These are phyloP conservation scores for Sinonovacula constricta DNA, from an alignment of 1,140 invertebrate genomes.

Conservation along the genomic window DNA sequence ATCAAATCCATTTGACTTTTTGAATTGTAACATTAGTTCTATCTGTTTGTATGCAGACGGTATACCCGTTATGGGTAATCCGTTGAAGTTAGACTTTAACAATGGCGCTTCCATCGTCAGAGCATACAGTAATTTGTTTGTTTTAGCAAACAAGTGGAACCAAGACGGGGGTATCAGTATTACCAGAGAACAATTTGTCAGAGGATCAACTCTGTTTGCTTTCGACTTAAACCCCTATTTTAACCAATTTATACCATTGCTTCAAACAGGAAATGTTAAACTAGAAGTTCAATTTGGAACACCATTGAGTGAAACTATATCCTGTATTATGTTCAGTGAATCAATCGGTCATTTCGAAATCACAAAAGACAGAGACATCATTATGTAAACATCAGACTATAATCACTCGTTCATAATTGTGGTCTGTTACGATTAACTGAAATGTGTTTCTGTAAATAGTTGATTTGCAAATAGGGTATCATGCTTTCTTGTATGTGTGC, in stretches of 20 bases:
- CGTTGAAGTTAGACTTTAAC: slow-evolving; percentile 20
- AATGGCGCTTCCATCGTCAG: slow-evolving; percentile 1
- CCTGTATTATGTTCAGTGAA: slow-evolving; percentile 27
- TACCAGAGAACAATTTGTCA: no score
- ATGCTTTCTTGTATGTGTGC: no score
- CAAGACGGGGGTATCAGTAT: not conserved
- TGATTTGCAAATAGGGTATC: no score
- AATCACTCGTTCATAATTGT: not conserved
- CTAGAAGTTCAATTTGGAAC: slow-evolving; percentile 3
- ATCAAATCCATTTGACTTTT: slow-evolving; percentile 18
- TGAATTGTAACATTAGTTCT: slow-evolving; percentile 14
- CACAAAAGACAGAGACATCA: no score
- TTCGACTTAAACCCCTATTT: slow-evolving; percentile 32
- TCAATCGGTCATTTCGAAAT: not conserved
- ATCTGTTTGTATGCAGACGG: slow-evolving; percentile 32
- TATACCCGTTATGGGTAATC: slow-evolving; percentile 11
- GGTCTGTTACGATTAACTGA: no score
- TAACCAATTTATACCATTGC: slow-evolving; percentile 14
- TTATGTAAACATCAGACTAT: not conserved
- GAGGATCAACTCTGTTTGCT: not conserved
- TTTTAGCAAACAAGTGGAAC: slow-evolving; percentile 6
- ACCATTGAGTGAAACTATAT: slow-evolving; percentile 12
- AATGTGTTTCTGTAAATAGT: not conserved
- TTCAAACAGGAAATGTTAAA: no score
- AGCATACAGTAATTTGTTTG: slow-evolving; percentile 20